Evolutionary conservation across 1,140 invertebrate species (phyloP).

Genomic region (Listronotus bonariensis): DNA sequence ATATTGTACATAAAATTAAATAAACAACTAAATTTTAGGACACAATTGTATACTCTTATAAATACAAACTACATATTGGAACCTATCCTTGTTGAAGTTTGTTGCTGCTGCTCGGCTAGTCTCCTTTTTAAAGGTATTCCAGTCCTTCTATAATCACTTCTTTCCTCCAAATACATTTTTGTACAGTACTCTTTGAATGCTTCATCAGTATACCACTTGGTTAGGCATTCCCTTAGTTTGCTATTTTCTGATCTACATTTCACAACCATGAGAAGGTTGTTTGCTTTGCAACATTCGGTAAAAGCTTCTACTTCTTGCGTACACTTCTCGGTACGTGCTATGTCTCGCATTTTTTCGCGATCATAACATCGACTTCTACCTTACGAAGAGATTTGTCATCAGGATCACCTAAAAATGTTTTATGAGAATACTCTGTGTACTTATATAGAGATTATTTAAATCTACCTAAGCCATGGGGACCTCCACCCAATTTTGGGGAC

Average conservation of each 20-base stretch:
- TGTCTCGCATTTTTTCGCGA: slow-evolving; percentile 84
- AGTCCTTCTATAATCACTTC: slow-evolving; percentile 79
- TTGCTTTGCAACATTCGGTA: slow-evolving; percentile 74
- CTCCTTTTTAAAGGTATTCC: slow-evolving; percentile 66
- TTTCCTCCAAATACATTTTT: slow-evolving; percentile 79
- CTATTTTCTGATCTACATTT: slow-evolving; percentile 75
- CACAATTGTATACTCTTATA: background rate
- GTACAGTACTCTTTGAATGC: slow-evolving; percentile 74
- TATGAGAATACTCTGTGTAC: background rate
- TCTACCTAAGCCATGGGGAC: slow-evolving; percentile 29
- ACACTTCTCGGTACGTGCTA: slow-evolving; percentile 78
- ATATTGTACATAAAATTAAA: slow-evolving; percentile 4
- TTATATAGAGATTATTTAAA: background rate
- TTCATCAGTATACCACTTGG: slow-evolving; percentile 76
- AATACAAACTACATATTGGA: slow-evolving; percentile 39
- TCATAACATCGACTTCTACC: slow-evolving; percentile 82
- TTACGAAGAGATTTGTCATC: slow-evolving; percentile 77
- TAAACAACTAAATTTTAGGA: background rate
- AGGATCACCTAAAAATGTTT: slow-evolving; percentile 74
- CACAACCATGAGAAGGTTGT: slow-evolving; percentile 69
- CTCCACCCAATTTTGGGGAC: slow-evolving; percentile 26
- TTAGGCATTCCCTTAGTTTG: slow-evolving; percentile 70
- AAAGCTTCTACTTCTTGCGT: slow-evolving; percentile 72
- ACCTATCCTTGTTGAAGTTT: slow-evolving; percentile 31
- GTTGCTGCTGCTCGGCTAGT: slow-evolving; percentile 43